Conservation (phyloP, 2,113 vertebrate genomes). For the Onychostoma macrolepis region DNA sequence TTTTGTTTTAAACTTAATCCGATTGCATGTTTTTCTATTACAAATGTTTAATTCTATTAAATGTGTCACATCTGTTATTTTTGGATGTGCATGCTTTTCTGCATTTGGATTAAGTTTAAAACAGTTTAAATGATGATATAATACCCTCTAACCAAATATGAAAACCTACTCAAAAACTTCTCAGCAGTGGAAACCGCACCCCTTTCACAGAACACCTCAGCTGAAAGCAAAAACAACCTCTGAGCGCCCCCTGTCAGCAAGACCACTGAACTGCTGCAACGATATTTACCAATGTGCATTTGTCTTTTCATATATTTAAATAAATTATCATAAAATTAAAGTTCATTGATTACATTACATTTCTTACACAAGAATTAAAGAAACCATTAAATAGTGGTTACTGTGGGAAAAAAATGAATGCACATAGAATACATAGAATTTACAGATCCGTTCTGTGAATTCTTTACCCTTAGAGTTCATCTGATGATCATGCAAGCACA, state of each 20-base stretch:
- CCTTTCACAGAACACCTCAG: background rate
- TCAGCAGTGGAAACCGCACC: background rate
- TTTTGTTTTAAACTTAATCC: background rate
- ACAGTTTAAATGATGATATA: background rate
- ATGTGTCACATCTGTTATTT: background rate
- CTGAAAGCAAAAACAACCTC: background rate
- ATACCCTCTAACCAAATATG: background rate
- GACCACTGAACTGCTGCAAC: background rate
- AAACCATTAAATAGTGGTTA: background rate
- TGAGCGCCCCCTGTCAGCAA: constrained; percentile 13
- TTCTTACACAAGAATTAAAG: background rate
- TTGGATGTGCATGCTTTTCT: background rate
- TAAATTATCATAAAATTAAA: background rate
- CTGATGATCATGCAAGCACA: background rate
- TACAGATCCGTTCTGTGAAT: background rate
- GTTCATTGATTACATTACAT: background rate
- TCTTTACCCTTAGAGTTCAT: background rate
- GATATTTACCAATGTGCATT: background rate
- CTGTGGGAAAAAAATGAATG: background rate
- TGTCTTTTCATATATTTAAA: background rate
- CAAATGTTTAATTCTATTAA: background rate
- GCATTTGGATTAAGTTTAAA: background rate
- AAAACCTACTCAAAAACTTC: background rate
- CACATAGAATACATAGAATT: background rate
- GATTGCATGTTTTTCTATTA: background rate